Evolutionary conservation across 2,113 vertebrate species (phyloP).

Genomic region (Thermophis baileyi): DNA sequence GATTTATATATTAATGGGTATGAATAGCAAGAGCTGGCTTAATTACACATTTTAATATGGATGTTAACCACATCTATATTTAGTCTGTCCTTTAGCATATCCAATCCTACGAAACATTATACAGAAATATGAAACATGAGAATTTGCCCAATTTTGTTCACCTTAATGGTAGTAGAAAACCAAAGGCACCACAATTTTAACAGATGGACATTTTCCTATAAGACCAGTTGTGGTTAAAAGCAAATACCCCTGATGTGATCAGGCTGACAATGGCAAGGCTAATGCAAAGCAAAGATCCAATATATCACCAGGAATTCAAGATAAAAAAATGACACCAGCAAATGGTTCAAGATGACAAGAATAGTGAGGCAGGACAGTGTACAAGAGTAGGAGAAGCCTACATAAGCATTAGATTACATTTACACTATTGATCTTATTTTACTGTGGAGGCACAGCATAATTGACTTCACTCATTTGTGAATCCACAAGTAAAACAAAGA

Average conservation of each 20-base stretch:
- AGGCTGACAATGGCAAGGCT: not conserved
- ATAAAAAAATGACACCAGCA: not conserved
- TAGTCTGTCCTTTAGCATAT: not conserved
- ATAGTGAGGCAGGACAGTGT: not conserved
- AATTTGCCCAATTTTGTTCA: not conserved
- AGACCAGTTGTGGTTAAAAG: not conserved
- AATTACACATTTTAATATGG: not conserved
- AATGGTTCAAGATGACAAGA: not conserved
- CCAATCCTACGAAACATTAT: not conserved
- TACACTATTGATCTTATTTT: not conserved
- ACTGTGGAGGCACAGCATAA: not conserved
- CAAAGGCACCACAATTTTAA: not conserved
- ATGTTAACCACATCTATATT: not conserved
- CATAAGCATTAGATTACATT: not conserved
- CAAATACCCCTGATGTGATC: not conserved
- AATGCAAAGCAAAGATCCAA: not conserved
- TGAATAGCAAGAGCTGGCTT: not conserved
- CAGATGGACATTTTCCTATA: not conserved
- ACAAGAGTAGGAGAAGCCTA: not conserved
- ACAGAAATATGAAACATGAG: not conserved
- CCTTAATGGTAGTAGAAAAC: not conserved
- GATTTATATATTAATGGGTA: not conserved
- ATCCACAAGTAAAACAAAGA: not conserved
- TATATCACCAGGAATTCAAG: not conserved
- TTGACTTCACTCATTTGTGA: not conserved